Evolutionary conservation across 2,888 invertebrate species (phyloP).

Genomic region (Orthonevra nobilis): DNA sequence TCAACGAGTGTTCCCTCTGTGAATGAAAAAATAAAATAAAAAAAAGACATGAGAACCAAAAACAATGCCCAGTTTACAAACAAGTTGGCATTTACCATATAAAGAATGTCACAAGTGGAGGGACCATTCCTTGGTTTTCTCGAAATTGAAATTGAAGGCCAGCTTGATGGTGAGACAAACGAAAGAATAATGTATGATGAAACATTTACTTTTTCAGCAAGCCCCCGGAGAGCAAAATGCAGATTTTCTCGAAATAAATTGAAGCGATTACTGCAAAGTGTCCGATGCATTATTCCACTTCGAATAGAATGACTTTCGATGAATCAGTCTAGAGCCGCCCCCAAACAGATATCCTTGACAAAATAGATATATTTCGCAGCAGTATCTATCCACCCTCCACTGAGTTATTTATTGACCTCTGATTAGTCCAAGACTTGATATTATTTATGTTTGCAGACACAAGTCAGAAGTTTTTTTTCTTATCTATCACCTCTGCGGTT

Average conservation of each 20-base stretch:
- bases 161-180: slow-evolving; percentile 16
- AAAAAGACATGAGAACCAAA: slow-evolving; percentile 6
- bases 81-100: slow-evolving; percentile 45
- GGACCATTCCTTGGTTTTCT: neutral
- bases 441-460: slow-evolving; percentile 49
- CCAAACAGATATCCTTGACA: slow-evolving; percentile 40
- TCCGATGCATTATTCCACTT: neutral
- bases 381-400: slow-evolving; percentile 23
- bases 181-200: too few relatives aligned
- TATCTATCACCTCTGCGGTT: slow-evolving; percentile 2
- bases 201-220: slow-evolving; percentile 34
- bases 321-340: slow-evolving; percentile 23
- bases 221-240: neutral
- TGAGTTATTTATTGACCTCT: slow-evolving; percentile 59
- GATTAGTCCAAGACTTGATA: slow-evolving; percentile 39
- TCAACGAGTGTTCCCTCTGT: neutral
- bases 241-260: neutral
- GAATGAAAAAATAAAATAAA: too few relatives aligned
- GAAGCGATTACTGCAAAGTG: slow-evolving; percentile 10
- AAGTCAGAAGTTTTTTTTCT: neutral
- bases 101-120: slow-evolving; percentile 39
- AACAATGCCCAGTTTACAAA: slow-evolving; percentile 13
- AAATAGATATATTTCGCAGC: slow-evolving; percentile 32
- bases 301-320: neutral
- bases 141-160: slow-evolving; percentile 24